Conservation (phyloP, 2,113 vertebrate genomes). For the Takifugu bimaculatus region DNA sequence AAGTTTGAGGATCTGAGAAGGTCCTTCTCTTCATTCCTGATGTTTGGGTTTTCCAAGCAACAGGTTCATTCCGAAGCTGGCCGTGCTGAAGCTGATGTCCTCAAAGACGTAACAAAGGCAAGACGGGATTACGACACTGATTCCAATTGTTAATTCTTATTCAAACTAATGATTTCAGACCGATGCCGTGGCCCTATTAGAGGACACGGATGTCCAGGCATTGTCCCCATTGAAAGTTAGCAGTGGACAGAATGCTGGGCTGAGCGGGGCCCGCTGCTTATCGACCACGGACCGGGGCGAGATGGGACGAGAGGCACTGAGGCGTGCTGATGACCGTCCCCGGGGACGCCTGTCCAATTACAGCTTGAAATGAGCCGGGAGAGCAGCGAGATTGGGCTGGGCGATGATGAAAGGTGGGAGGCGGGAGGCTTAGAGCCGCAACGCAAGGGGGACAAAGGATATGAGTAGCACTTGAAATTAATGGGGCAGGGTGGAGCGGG, state of each 20-base stretch:
- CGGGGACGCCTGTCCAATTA: conserved; percentile 68
- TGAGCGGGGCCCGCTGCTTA: conserved; percentile 42
- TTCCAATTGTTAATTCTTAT: too few relatives aligned
- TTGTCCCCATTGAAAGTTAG: conserved; percentile 34
- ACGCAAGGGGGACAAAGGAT: conserved; percentile 25
- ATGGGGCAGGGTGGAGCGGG: conserved; percentile 60
- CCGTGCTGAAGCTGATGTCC: too few relatives aligned
- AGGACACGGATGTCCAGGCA: conserved; percentile 12
- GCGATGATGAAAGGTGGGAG: conserved; percentile 43
- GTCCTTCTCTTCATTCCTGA: too few relatives aligned
- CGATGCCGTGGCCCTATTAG: too few relatives aligned
- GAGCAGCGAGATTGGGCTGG: conserved; percentile 60
- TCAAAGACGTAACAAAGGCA: too few relatives aligned
- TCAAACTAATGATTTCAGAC: too few relatives aligned
- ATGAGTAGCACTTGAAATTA: conserved; percentile 66
- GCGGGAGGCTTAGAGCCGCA: conserved; percentile 24
- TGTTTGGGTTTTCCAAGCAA: too few relatives aligned
- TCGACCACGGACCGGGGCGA: conserved; percentile 51
- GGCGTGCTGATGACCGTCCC: conserved; percentile 61
- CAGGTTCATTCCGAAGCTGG: too few relatives aligned
- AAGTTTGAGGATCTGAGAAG: not conserved
- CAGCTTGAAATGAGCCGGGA: conserved; percentile 69
- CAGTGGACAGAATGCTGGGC: conserved; percentile 28
- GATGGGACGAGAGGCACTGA: conserved; percentile 45
- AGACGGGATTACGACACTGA: too few relatives aligned